Conservation (phyloP, 2,888 invertebrate species). For the Caenorhabditis uteleia region DNA sequence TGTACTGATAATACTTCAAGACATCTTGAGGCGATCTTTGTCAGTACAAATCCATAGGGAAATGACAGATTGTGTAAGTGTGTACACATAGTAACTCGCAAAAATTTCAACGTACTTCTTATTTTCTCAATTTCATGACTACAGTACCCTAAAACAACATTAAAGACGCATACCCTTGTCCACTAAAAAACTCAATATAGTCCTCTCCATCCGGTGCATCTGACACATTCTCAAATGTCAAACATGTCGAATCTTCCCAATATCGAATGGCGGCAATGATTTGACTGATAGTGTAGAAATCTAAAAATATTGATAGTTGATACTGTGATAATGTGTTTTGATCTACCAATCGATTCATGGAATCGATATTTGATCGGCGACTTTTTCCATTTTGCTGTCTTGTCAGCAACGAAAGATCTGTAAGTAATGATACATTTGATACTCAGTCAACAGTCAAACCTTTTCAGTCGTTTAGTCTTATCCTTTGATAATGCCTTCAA, state of each 20-base stretch:
- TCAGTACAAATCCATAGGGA: too few species aligned
- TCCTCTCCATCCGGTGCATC: constrained; percentile 53
- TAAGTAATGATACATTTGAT: background rate
- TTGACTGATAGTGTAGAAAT: constrained; percentile 62
- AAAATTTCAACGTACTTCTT: constrained; percentile 2
- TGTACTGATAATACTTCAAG: too few species aligned
- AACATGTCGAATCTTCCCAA: constrained; percentile 66
- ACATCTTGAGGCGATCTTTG: too few species aligned
- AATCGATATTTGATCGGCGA: constrained; percentile 64
- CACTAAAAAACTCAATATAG: constrained; percentile 67
- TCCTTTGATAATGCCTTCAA: constrained; percentile 46
- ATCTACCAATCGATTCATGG: constrained; percentile 63
- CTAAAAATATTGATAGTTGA: constrained; percentile 34
- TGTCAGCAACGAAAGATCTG: constrained; percentile 58
- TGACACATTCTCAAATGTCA: constrained; percentile 58
- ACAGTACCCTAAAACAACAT: background rate
- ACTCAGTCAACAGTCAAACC: constrained; percentile 4
- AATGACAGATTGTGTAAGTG: too few species aligned
- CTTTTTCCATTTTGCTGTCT: constrained; percentile 58
- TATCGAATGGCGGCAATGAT: constrained; percentile 62
- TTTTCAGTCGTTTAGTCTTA: constrained; percentile 23
- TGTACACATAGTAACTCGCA: background rate
- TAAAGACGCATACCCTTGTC: constrained; percentile 55
- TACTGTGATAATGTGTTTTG: background rate
- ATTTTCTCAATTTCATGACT: background rate